phyloP scores from a whole-genome alignment of 2,797 vertebrate genomes.

The Microhierax caerulescens region DNA sequence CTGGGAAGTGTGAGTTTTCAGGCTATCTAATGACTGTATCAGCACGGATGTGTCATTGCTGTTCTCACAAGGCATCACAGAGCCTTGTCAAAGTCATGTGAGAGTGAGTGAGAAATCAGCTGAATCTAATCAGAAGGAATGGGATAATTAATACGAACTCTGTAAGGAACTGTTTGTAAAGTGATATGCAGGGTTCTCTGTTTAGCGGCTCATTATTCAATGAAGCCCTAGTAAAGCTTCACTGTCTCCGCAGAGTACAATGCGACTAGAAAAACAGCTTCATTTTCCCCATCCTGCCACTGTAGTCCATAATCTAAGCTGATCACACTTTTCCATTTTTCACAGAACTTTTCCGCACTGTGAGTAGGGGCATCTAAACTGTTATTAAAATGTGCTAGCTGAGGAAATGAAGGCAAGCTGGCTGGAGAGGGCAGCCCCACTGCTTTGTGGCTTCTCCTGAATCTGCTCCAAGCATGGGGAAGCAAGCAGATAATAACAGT shows the following conservation, averaged over 20 bases:
- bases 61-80: not conserved
- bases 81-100: constrained; percentile 2
- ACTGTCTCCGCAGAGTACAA: not conserved
- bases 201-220: constrained; percentile 17
- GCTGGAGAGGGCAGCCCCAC: not conserved
- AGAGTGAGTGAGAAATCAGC: constrained; percentile 52
- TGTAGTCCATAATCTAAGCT: not conserved
- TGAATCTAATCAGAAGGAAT: constrained; percentile 49
- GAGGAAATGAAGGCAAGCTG: not conserved
- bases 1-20: not conserved
- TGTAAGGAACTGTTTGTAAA: constrained; percentile 4
- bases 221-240: not conserved
- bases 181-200: not conserved
- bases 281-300: not conserved
- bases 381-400: not conserved
- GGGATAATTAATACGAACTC: constrained; percentile 33
- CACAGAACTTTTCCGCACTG: not conserved
- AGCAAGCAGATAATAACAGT: not conserved
- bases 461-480: not conserved
- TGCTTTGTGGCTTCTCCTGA: not conserved
- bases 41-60: constrained; percentile 18
- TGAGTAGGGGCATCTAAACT: not conserved
- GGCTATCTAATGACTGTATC: not conserved
- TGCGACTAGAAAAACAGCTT: not conserved
- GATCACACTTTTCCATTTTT: not conserved